Percentiles rank a stretch among this genome's conserved stretches.
Conservation (phyloP, 2,888 invertebrate species). For the Hirtodrosophila histrioides region DNA sequence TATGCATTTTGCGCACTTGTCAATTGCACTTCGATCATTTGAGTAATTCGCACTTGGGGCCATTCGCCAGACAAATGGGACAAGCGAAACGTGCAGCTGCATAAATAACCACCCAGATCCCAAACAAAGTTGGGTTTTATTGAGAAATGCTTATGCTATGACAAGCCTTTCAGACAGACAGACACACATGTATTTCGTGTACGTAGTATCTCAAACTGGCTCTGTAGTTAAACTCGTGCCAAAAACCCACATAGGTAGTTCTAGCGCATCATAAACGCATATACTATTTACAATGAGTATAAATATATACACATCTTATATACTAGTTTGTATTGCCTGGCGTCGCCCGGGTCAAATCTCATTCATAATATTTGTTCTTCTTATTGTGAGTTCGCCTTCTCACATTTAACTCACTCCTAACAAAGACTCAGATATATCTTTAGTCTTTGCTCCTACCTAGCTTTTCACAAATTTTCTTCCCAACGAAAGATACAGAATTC, state of each 20-base stretch:
- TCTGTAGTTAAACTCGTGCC: conserved; percentile 2
- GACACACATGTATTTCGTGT: not conserved
- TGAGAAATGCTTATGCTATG: conserved; percentile 20
- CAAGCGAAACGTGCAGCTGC: conserved; percentile 74
- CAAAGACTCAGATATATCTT: no score
- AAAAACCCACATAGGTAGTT: conserved; percentile 12
- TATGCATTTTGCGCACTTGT: conserved; percentile 72
- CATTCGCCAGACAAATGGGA: conserved; percentile 56
- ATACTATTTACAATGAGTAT: conserved; percentile 14
- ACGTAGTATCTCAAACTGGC: conserved; percentile 7
- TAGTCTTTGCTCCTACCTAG: no score
- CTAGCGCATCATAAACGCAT: conserved; percentile 3
- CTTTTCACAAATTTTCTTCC: no score
- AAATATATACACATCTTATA: not conserved
- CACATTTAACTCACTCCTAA: no score
- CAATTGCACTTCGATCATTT: conserved; percentile 66
- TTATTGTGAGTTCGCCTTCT: no score
- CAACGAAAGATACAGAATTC: no score
- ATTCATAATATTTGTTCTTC: no score
- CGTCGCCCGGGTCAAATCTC: no score
- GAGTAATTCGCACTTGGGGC: conserved; percentile 28
- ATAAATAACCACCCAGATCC: conserved; percentile 57
- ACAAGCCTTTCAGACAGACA: conserved; percentile 13
- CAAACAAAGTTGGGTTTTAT: conserved; percentile 21
- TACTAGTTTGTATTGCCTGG: no score